phyloP scores from a whole-genome alignment of 2,113 vertebrate species.

The Tyto alba region DNA sequence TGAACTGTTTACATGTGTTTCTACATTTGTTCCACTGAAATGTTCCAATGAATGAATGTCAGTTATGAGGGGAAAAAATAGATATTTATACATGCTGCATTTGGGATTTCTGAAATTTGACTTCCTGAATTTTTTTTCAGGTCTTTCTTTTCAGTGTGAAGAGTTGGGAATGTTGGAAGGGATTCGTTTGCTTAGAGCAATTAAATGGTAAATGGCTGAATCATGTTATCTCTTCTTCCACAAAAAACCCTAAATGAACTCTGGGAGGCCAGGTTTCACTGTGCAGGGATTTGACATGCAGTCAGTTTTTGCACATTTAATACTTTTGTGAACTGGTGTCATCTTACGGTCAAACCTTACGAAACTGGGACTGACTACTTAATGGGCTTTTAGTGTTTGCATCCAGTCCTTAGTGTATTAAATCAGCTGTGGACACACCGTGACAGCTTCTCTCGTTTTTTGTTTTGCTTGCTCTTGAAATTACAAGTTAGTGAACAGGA shows the following conservation, averaged over 20 bases:
- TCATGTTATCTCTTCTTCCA: neutral
- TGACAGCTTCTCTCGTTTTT: neutral
- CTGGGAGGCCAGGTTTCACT: neutral
- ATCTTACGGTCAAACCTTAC: neutral
- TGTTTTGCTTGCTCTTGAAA: neutral
- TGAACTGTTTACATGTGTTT: constrained; percentile 19
- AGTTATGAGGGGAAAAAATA: neutral
- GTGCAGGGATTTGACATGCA: neutral
- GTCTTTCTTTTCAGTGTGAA: neutral
- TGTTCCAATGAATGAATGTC: neutral
- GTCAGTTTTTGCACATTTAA: neutral
- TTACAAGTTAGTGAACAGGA: neutral
- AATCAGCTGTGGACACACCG: neutral
- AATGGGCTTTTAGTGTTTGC: neutral
- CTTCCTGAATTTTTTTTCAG: neutral
- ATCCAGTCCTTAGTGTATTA: neutral
- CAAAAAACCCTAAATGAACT: neutral
- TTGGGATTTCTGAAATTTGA: neutral
- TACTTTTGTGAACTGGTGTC: neutral
- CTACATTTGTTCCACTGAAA: neutral
- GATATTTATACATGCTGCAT: neutral
- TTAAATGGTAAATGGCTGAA: neutral
- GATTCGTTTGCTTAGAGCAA: neutral
- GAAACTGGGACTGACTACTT: neutral
- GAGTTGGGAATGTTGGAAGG: neutral